These are phyloP conservation scores for Anthopleura sola DNA, from an alignment of 64 coral and sea anemone species.

Conservation along the genomic window DNA sequence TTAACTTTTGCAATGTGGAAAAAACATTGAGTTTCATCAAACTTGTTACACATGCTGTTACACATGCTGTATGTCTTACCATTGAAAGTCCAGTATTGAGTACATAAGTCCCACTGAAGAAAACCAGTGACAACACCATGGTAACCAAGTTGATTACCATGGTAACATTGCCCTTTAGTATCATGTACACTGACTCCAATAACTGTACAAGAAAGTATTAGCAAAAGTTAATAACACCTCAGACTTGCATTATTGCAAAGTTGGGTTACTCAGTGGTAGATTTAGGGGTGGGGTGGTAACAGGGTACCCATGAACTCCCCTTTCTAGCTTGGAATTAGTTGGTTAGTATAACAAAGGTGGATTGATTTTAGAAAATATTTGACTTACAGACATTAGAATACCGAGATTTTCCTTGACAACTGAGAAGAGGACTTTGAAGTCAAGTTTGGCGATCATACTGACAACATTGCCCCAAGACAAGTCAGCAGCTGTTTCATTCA, in stretches of 20 bases:
- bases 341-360: too few species aligned
- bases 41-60: too few species aligned
- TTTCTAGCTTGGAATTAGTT: too few species aligned
- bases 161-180: constrained; percentile 90
- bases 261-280: too few species aligned
- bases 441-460: constrained; percentile 69
- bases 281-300: too few species aligned
- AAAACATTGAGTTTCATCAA: too few species aligned
- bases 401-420: constrained; percentile 96
- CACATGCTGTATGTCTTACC: constrained; percentile 44
- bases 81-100: constrained; percentile 97
- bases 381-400: constrained; percentile 90
- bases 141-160: constrained; percentile 91
- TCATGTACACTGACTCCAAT: constrained; percentile 85
- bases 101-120: constrained; percentile 94
- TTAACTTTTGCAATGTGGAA: too few species aligned
- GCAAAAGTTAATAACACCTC: neutral
- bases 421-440: constrained; percentile 66
- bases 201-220: constrained; percentile 43
- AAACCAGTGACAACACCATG: constrained; percentile 78
- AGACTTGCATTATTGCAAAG: neutral
- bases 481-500: neutral
- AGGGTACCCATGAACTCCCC: too few species aligned
- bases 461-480: constrained; percentile 67
- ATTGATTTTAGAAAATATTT: too few species aligned